A percentile compares a stretch with the other conserved stretches of the same genome.
Conservation (phyloP, 2,797 vertebrate genomes). For the Bradypodion ventrale region DNA sequence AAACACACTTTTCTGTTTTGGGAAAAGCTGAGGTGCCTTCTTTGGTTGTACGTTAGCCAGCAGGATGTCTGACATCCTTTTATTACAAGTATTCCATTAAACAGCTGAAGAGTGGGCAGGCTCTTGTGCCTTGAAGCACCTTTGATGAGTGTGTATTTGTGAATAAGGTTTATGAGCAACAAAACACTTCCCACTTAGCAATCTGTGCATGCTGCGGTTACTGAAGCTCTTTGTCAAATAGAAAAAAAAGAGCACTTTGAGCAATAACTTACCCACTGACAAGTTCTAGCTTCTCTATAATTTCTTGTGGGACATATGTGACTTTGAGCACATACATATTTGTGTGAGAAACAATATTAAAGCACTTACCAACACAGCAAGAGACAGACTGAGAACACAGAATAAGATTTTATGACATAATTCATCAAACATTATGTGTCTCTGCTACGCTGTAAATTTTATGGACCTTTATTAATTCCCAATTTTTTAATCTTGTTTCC, state of each 20-base stretch:
- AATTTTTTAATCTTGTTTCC: neutral
- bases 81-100: neutral
- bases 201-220: neutral
- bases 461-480: constrained; percentile 35
- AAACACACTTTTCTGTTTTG: neutral
- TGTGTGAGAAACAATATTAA: neutral
- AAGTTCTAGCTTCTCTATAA: neutral
- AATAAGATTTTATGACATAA: constrained; percentile 24
- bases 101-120: neutral
- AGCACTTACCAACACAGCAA: neutral
- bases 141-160: neutral
- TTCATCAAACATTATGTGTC: constrained; percentile 10
- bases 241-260: neutral
- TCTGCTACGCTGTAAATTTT: constrained; percentile 38
- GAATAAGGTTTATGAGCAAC: neutral
- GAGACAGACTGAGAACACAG: constrained; percentile 22
- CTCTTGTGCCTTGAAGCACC: neutral
- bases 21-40: neutral
- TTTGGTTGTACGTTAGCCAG: neutral
- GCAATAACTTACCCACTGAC: neutral
- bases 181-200: neutral
- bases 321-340: neutral
- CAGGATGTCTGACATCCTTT: neutral
- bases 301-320: neutral
- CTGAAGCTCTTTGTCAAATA: neutral